phyloP scores from a whole-genome alignment of 1,140 invertebrate genomes.

The Fopius arisanus region DNA sequence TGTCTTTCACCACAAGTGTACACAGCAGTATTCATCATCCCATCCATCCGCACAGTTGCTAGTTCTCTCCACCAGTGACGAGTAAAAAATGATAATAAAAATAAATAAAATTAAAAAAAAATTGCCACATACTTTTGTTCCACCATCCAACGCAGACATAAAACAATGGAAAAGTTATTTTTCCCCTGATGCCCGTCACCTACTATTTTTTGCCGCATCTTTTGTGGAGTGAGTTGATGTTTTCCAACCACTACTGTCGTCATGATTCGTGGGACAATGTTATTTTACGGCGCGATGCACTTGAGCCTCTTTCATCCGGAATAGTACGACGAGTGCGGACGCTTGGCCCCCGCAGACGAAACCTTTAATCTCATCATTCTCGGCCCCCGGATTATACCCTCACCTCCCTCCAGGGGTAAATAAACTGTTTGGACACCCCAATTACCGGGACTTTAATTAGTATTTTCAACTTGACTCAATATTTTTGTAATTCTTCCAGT shows the following conservation, averaged over 20 bases:
- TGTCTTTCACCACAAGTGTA: not conserved
- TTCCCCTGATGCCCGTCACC: not conserved
- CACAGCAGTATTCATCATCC: not conserved
- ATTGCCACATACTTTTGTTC: not conserved
- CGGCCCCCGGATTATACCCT: conserved; percentile 53
- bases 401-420: not conserved
- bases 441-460: too few relatives aligned
- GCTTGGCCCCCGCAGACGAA: conserved; percentile 27
- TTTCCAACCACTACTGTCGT: conserved; percentile 12
- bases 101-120: not conserved
- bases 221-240: not conserved
- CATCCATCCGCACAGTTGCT: not conserved
- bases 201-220: not conserved
- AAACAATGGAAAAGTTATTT: conserved; percentile 7
- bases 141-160: not conserved
- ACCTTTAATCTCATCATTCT: conserved; percentile 65
- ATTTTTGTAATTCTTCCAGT: not conserved
- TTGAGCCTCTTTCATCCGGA: conserved; percentile 65
- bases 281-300: conserved; percentile 64
- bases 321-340: conserved; percentile 31
- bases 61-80: too few relatives aligned
- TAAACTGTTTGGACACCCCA: not conserved
- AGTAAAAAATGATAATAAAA: not conserved
- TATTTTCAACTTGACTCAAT: too few relatives aligned
- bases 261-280: conserved; percentile 59